A percentile compares a stretch with the other conserved stretches of the same genome.
phyloP scores from a whole-genome alignment of 2,888 invertebrate genomes.

The Agrochola circellaris region DNA sequence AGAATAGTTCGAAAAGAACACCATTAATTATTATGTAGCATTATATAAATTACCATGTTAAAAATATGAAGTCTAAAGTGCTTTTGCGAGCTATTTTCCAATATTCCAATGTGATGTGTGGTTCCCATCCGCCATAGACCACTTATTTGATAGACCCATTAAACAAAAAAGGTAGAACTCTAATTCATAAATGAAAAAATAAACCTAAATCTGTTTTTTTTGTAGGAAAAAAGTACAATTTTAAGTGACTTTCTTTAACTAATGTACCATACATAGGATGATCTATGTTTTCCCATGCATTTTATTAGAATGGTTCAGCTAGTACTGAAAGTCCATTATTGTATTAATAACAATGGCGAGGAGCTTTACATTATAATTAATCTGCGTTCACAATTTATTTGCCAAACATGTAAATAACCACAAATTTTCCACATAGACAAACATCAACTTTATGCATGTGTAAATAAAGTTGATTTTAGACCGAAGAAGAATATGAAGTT shows the following conservation, averaged over 20 bases:
- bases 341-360: constrained; percentile 10
- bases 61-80: not conserved
- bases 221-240: not conserved
- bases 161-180: not conserved
- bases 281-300: not conserved
- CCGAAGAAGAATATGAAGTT: too few relatives aligned
- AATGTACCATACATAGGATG: not conserved
- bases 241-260: not conserved
- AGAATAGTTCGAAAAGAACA: not conserved
- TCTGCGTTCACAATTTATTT: too few relatives aligned
- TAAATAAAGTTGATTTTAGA: too few relatives aligned
- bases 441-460: too few relatives aligned
- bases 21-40: not conserved
- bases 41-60: not conserved
- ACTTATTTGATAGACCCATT: not conserved
- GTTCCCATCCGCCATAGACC: too few relatives aligned
- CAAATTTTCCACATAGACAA: too few relatives aligned
- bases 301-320: not conserved
- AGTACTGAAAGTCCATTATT: not conserved
- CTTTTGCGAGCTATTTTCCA: not conserved
- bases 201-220: too few relatives aligned
- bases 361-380: constrained; percentile 21
- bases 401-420: too few relatives aligned
- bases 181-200: too few relatives aligned
- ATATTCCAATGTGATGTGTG: not conserved